Evolutionary conservation across 2,888 invertebrate species (phyloP).

Genomic region (Geophilus truncorum): DNA sequence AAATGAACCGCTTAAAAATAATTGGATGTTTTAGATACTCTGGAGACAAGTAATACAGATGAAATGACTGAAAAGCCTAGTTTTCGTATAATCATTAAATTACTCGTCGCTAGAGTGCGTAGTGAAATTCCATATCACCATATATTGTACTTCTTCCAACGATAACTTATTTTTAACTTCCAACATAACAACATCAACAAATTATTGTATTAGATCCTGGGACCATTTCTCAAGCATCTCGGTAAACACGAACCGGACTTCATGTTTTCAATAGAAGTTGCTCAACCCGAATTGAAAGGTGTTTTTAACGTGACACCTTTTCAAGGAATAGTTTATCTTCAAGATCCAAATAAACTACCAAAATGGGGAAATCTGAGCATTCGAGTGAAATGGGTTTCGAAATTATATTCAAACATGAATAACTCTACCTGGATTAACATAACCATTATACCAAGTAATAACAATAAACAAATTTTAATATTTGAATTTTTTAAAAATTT

Average conservation of each 20-base stretch:
- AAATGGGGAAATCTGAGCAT: not conserved
- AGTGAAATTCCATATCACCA: too few species aligned
- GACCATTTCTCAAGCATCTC: conserved; percentile 6
- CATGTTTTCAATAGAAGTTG: not conserved
- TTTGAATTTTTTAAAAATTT: not conserved
- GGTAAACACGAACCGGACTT: not conserved
- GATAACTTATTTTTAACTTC: too few species aligned
- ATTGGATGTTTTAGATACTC: too few species aligned
- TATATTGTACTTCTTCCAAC: too few species aligned
- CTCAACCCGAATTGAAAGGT: not conserved
- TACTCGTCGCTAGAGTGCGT: too few species aligned
- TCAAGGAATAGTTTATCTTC: conserved; percentile 28
- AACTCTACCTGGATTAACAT: conserved; percentile 21
- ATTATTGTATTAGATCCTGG: not conserved
- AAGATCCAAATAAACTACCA: not conserved
- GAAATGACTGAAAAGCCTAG: too few species aligned
- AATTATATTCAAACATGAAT: not conserved
- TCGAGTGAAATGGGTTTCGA: not conserved
- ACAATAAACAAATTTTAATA: not conserved
- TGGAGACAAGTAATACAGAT: too few species aligned
- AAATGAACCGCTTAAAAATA: too few species aligned
- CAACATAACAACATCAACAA: too few species aligned
- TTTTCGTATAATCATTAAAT: too few species aligned
- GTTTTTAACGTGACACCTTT: not conserved
- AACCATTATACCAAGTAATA: not conserved